Conservation (phyloP, 2,888 invertebrate species). For the Pteria penguin region DNA sequence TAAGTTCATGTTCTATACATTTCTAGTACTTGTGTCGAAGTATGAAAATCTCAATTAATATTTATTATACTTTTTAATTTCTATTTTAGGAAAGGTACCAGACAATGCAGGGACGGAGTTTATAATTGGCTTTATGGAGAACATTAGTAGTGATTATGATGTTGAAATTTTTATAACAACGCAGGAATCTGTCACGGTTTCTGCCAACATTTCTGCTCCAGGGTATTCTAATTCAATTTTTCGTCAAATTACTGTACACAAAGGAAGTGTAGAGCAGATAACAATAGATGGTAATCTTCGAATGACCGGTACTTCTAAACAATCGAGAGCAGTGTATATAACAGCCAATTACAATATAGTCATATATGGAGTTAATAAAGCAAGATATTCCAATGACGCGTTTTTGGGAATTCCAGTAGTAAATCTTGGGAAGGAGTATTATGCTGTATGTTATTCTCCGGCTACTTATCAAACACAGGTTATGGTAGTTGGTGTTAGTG, state of each 20-base stretch:
- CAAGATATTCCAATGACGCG: neutral
- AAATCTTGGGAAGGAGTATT: neutral
- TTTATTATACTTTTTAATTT: neutral
- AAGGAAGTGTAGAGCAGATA: neutral
- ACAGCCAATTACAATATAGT: neutral
- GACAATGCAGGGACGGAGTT: neutral
- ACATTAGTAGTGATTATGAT: neutral
- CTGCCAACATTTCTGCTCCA: neutral
- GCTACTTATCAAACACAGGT: neutral
- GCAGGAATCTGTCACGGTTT: neutral
- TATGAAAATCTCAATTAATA: too few species aligned
- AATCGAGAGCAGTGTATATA: neutral
- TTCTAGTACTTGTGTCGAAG: too few species aligned
- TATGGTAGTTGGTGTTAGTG: too few species aligned
- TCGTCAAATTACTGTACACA: neutral
- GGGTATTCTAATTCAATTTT: neutral
- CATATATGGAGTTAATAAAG: neutral
- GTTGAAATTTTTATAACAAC: neutral
- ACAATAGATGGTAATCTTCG: neutral
- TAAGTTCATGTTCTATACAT: too few species aligned
- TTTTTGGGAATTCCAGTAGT: neutral
- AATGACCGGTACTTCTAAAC: neutral
- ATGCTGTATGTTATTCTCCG: neutral
- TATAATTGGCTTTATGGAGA: neutral
- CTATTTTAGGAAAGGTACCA: neutral